Evolutionary conservation across 2,888 invertebrate species (phyloP), one percentile per base, ranked within the genome.

Genomic region (Lydus trimaculatus): DNA sequence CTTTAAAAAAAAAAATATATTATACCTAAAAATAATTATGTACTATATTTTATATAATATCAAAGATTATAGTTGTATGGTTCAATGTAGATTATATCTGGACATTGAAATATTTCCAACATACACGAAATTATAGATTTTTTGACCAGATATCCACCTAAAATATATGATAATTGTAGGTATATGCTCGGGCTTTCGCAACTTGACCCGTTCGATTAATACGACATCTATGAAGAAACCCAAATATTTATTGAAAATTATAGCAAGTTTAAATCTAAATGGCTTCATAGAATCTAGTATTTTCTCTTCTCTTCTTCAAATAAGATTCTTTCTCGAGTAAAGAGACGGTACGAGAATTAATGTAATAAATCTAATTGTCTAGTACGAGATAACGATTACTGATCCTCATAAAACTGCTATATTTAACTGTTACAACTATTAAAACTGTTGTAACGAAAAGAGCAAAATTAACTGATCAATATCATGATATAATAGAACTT

Each of bases 51-150:
- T 52, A 2, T 20, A 11, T 23, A 52, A 23, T 52, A 52, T 23
- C 23, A 52, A 52, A 52, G 20, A 23, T 52, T 52, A 3, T 52
- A 23, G 20, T 23, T 52, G n/a, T 23, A 23, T 8, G 8, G 48
- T 23, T 43, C n/a, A 43, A 43, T 43, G 43, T 43, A 52, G 48
- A 52, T 52, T 52, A 20, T 52, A 52, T 20, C 48, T 8, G n/a
- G 23, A 52, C 48, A 52, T 52, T 52, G 48, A 52, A 23, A 52
- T 52, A 52, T 52, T 52, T 52, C 48, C 48, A 52, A 52, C 48
- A 52, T 52, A 52, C 48, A 52, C 20, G 48, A 52, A 52, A 52
- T 52, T 52, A 52, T 52, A 20, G 48, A 52, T 52, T 52, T 52
- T 52, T 52, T 2, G 11, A 13, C 15, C 5, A 15, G 39, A 39